Conservation (phyloP, 2,888 invertebrate genomes). For the Idaea dimidiata region DNA sequence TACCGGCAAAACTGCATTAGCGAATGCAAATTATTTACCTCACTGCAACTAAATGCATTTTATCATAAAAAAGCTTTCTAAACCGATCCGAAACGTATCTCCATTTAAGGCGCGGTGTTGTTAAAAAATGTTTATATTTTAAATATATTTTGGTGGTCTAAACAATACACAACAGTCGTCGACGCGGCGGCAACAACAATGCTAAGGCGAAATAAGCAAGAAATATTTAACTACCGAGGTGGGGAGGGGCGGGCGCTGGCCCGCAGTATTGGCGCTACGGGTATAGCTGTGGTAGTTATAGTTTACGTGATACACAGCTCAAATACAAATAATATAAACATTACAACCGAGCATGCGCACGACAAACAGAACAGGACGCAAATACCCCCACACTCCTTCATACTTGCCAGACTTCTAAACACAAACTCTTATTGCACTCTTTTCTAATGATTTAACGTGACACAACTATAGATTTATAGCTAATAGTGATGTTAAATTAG, state of each 20-base stretch:
- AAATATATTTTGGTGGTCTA: conserved; percentile 69
- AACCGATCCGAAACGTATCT: conserved; percentile 16
- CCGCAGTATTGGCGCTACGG: conserved; percentile 79
- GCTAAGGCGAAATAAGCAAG: conserved; percentile 81
- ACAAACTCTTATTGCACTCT: conserved; percentile 25
- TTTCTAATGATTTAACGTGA: conserved; percentile 3
- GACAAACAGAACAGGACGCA: conserved; percentile 62
- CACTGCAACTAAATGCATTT: conserved; percentile 64
- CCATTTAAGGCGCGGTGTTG: conserved; percentile 19
- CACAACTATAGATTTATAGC: conserved; percentile 43
- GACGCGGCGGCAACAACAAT: conserved; percentile 79
- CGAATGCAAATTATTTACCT: conserved; percentile 76
- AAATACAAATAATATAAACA: conserved; percentile 83
- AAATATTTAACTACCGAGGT: conserved; percentile 80
- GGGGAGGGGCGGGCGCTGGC: conserved; percentile 75
- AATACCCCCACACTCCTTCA: conserved; percentile 23
- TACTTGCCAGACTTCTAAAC: conserved; percentile 12
- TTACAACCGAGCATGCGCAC: conserved; percentile 77
- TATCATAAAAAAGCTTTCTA: conserved; percentile 33
- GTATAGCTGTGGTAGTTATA: conserved; percentile 77
- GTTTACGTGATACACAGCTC: conserved; percentile 82
- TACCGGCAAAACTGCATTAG: conserved; percentile 62
- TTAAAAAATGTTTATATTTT: conserved; percentile 42
- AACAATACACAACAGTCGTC: conserved; percentile 79
- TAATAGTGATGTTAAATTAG: conserved; percentile 58